Evolutionary conservation across 1,140 invertebrate species (phyloP).

Genomic region (Aphis gossypii): DNA sequence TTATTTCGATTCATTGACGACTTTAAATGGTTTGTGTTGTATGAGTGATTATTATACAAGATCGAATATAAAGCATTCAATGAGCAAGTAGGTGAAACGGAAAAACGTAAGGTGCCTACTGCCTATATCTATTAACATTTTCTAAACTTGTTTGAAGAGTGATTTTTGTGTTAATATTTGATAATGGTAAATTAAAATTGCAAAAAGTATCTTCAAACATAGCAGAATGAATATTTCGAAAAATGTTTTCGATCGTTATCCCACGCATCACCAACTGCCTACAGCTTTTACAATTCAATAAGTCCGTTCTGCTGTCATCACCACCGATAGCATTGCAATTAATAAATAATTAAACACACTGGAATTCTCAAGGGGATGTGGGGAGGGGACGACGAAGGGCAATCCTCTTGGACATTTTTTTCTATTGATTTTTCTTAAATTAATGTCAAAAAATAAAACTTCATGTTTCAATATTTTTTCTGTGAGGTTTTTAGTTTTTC

Average conservation of each 20-base stretch:
- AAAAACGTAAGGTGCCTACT: not conserved
- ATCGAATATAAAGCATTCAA: not conserved
- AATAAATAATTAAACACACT: too few species aligned
- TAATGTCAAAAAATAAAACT: too few species aligned
- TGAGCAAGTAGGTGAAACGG: not conserved
- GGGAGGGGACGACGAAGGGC: too few species aligned
- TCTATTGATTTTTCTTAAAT: too few species aligned
- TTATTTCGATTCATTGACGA: not conserved
- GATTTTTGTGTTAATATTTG: not conserved
- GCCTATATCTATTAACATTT: not conserved
- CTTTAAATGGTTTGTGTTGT: not conserved
- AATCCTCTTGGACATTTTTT: too few species aligned
- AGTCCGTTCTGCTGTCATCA: too few species aligned
- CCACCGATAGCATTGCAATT: not conserved
- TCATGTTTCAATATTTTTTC: too few species aligned
- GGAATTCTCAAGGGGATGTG: too few species aligned
- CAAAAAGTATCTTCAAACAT: not conserved
- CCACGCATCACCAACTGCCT: not conserved
- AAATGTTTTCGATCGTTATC: not conserved
- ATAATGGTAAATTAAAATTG: too few species aligned
- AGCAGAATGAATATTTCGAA: not conserved
- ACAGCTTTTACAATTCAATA: not conserved
- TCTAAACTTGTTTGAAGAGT: not conserved
- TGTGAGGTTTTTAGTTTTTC: too few species aligned
- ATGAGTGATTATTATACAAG: not conserved